These are phyloP conservation scores for Gymnosoma rotundatum DNA, from an alignment of 2,888 invertebrate genomes.

Conservation along the genomic window DNA sequence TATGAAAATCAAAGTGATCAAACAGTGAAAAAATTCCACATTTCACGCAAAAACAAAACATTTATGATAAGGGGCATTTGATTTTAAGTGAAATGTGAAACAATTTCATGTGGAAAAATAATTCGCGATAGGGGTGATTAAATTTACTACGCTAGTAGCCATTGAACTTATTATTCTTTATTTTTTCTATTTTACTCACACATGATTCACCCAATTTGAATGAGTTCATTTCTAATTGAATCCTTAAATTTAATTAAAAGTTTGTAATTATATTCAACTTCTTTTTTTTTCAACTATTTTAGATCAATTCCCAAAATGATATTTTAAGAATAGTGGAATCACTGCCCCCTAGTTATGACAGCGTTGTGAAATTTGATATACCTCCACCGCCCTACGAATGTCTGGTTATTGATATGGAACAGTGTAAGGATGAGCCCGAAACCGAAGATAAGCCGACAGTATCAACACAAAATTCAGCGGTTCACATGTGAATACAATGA, in stretches of 20 bases:
- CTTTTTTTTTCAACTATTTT: constrained; percentile 10
- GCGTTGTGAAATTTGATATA: constrained; percentile 81
- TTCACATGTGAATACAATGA: constrained; percentile 75
- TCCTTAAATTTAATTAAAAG: not conserved
- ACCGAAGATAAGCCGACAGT: constrained; percentile 60
- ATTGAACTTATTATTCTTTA: too few species aligned
- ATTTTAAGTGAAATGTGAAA: too few species aligned
- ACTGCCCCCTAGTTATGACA: constrained; percentile 82
- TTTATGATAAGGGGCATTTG: too few species aligned
- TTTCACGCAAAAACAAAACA: too few species aligned
- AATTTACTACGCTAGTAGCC: too few species aligned
- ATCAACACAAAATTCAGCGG: constrained; percentile 66
- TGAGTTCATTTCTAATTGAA: too few species aligned
- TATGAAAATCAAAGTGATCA: too few species aligned
- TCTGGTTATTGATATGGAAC: constrained; percentile 80
- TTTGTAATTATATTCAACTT: not conserved
- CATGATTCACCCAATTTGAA: too few species aligned
- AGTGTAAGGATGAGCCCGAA: constrained; percentile 77
- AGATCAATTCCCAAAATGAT: constrained; percentile 82
- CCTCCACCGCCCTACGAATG: constrained; percentile 82
- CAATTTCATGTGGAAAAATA: too few species aligned
- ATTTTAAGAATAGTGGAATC: constrained; percentile 80
- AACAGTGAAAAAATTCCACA: too few species aligned
- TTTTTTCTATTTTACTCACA: too few species aligned
- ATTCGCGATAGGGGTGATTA: too few species aligned